Evolutionary conservation across 1,140 invertebrate genomes (phyloP).

Genomic region (Temnothorax curvispinosus): DNA sequence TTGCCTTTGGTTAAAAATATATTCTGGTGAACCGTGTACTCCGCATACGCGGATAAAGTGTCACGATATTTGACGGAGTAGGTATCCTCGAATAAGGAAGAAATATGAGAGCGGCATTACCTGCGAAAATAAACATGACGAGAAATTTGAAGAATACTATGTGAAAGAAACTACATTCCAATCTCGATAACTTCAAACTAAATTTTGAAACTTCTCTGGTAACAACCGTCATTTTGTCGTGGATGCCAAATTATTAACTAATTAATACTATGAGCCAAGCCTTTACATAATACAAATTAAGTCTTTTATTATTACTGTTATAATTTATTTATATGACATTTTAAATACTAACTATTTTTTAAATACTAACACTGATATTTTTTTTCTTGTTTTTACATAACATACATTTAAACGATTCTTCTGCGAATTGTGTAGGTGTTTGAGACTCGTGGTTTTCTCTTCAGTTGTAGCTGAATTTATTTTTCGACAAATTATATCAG

Average conservation of each 20-base stretch:
- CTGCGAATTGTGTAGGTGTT: background rate
- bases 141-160: background rate
- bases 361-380: background rate
- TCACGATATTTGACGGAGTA: background rate
- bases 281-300: background rate
- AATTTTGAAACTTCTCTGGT: background rate
- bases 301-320: background rate
- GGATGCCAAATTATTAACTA: background rate
- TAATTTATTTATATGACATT: background rate
- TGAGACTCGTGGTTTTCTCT: background rate
- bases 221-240: background rate
- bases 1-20: conserved; percentile 16
- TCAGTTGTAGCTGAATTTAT: conserved; percentile 38
- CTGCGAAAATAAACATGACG: background rate
- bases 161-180: background rate
- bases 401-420: too few relatives aligned
- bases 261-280: background rate
- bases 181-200: background rate
- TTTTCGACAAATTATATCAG: conserved; percentile 48
- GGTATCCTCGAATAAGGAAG: background rate
- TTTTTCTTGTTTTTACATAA: background rate
- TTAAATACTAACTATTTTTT: background rate
- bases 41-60: background rate
- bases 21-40: background rate
- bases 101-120: background rate